Base-by-base conservation (phyloP, 92 coral and sea anemone genomes). In the Meandrina meandrites region DNA sequence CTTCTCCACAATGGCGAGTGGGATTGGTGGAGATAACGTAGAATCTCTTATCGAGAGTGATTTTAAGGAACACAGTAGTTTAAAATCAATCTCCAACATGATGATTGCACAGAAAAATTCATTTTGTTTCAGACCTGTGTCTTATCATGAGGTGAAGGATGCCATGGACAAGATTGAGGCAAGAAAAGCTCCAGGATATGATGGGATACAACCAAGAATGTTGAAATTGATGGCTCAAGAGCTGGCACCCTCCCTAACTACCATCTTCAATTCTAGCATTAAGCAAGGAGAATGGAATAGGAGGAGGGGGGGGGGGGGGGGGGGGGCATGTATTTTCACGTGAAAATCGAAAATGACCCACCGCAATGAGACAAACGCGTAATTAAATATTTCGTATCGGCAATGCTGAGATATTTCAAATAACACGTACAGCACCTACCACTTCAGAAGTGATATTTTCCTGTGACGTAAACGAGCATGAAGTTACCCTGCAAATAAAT, bases 221-320 rank as follows among this genome's bases (percentile, higher is more conserved):
- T 81, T 87, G 34, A 87, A 87, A 60, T 74, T 51, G 42, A 57
- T 62, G 34, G 89, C 89, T 75, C 71, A 69, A 69, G 90, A 87
- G 81, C 18, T 87, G 68, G 86, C 90, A 80, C 90, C 90, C 66
- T 87, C 86, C 40, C 73, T 87, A 76, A 80, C 90, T 36, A 69
- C 60, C 58, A 80, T 72, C 24, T 74, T 81, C 24, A 87, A 74
- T 69, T 36, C 75, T 45, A 71, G 7, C 1, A 11, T 62, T 62
- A n/a, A 62, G 8, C 5, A 62, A 0, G 69, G 14, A 1, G 54
- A 50, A n/a, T n/a, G n/a, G n/a, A n/a, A n/a, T n/a, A n/a, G n/a
- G n/a, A n/a, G n/a, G n/a, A n/a, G n/a, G n/a, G n/a, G n/a, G n/a
- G n/a, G n/a, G n/a, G n/a, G n/a, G n/a, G n/a, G n/a, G n/a, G n/a